Evolutionary conservation across 92 coral and sea anemone genomes (phyloP).

Genomic region (Hydrozoanthus gracilis): DNA sequence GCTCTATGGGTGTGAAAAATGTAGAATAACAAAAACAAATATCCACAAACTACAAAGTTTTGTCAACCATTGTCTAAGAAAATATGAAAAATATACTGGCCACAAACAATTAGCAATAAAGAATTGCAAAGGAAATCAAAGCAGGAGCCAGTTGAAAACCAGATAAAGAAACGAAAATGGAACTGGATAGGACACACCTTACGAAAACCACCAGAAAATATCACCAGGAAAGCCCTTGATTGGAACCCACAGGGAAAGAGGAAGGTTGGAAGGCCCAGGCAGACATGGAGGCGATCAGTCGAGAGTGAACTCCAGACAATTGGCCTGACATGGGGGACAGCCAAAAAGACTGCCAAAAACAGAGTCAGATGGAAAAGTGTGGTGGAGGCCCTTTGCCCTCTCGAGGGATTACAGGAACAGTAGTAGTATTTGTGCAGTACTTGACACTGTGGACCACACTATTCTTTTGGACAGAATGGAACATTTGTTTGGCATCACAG

Average conservation of each 20-base stretch:
- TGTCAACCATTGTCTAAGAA: not conserved
- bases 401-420: slow-evolving; percentile 17
- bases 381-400: slow-evolving; percentile 39
- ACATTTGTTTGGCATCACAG: too few relatives aligned
- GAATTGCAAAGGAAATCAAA: not conserved
- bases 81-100: not conserved
- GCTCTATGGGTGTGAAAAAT: slow-evolving; percentile 17
- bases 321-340: slow-evolving; percentile 29
- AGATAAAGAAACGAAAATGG: not conserved
- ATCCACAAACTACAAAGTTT: too few relatives aligned
- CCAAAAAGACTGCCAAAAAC: slow-evolving; percentile 29
- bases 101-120: not conserved
- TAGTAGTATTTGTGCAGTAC: not conserved
- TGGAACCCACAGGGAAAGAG: slow-evolving; percentile 38
- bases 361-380: slow-evolving; percentile 29
- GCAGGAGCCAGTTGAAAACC: not conserved
- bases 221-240: slow-evolving; percentile 27
- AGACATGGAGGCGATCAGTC: too few relatives aligned
- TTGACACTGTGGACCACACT: too few relatives aligned
- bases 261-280: slow-evolving; percentile 9
- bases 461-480: too few relatives aligned
- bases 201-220: slow-evolving; percentile 1
- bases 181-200: slow-evolving; percentile 32
- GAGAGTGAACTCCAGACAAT: slow-evolving; percentile 28
- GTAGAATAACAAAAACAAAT: not conserved